Evolutionary conservation across 2,888 invertebrate genomes (phyloP).

Genomic region (Cyclophora punctaria): DNA sequence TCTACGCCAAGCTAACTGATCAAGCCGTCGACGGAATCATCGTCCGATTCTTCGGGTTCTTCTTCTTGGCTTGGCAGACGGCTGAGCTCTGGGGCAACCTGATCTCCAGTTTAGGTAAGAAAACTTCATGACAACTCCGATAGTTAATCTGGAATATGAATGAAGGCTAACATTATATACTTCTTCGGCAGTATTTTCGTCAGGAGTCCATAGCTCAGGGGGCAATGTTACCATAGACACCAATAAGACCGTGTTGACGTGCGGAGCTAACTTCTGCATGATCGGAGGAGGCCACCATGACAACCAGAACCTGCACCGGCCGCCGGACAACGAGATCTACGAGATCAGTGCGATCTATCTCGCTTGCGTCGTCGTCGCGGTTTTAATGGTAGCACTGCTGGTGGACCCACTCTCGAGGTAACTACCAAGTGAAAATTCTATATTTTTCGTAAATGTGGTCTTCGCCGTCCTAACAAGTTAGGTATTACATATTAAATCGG

Average conservation of each 20-base stretch:
- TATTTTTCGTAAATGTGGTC: no score
- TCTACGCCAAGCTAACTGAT: slow-evolving; percentile 86
- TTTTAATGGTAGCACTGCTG: slow-evolving; percentile 88
- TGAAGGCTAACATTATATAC: slow-evolving; percentile 3
- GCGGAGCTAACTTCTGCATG: slow-evolving; percentile 90
- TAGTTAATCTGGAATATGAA: neutral
- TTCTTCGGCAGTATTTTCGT: slow-evolving; percentile 79
- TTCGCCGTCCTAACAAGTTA: no score
- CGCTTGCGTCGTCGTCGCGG: slow-evolving; percentile 88
- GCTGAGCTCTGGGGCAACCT: slow-evolving; percentile 98
- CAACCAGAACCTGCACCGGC: slow-evolving; percentile 85
- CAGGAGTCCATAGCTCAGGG: slow-evolving; percentile 79
- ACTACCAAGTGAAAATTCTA: no score
- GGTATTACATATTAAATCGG: no score
- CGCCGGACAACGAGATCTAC: slow-evolving; percentile 89
- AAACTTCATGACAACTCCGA: neutral
- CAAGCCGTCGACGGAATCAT: slow-evolving; percentile 94
- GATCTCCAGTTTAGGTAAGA: slow-evolving; percentile 91
- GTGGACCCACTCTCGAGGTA: slow-evolving; percentile 93
- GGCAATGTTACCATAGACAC: slow-evolving; percentile 51
- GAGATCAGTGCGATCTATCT: slow-evolving; percentile 93
- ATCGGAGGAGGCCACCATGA: slow-evolving; percentile 77
- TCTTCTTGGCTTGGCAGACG: slow-evolving; percentile 98
- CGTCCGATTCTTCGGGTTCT: slow-evolving; percentile 98
- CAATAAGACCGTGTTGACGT: slow-evolving; percentile 73